Percentiles rank a stretch among this genome's conserved stretches.
Conservation (phyloP, 1,140 invertebrate genomes). For the Drosophila dunni region DNA sequence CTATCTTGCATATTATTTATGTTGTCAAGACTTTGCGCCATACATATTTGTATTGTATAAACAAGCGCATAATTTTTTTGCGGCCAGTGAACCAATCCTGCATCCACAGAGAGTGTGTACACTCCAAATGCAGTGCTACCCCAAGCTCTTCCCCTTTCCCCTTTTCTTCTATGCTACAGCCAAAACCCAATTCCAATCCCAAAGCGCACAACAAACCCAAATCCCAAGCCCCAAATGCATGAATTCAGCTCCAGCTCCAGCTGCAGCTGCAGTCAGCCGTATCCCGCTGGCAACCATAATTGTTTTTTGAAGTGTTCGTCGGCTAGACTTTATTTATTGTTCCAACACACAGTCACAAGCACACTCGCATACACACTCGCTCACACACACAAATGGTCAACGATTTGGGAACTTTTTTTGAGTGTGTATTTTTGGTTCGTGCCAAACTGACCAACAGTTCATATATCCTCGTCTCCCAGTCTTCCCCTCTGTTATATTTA, state of each 20-base stretch:
- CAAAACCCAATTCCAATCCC: conserved; percentile 22
- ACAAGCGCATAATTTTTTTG: conserved; percentile 46
- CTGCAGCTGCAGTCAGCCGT: conserved; percentile 31
- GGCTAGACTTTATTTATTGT: conserved; percentile 81
- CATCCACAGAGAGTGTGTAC: conserved; percentile 28
- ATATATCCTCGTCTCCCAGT: neutral
- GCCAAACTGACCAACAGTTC: conserved; percentile 25
- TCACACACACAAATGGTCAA: conserved; percentile 23
- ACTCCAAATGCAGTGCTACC: conserved; percentile 25
- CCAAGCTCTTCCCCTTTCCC: neutral
- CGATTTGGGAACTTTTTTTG: conserved; percentile 33
- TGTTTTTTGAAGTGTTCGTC: conserved; percentile 67
- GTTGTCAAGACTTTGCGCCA: conserved; percentile 39
- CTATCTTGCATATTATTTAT: conserved; percentile 31
- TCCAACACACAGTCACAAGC: conserved; percentile 24
- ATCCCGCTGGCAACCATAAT: conserved; percentile 65
- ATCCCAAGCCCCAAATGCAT: conserved; percentile 35
- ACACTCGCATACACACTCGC: conserved; percentile 21
- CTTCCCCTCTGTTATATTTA: conserved; percentile 23
- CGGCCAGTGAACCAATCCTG: conserved; percentile 54
- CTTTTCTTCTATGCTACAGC: neutral
- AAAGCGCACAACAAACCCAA: conserved; percentile 2
- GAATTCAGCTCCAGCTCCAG: conserved; percentile 11
- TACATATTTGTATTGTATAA: conserved; percentile 34
- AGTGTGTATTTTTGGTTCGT: conserved; percentile 8